Evolutionary conservation across 1,140 invertebrate species (phyloP).

Genomic region (Brachionus paranguensis): DNA sequence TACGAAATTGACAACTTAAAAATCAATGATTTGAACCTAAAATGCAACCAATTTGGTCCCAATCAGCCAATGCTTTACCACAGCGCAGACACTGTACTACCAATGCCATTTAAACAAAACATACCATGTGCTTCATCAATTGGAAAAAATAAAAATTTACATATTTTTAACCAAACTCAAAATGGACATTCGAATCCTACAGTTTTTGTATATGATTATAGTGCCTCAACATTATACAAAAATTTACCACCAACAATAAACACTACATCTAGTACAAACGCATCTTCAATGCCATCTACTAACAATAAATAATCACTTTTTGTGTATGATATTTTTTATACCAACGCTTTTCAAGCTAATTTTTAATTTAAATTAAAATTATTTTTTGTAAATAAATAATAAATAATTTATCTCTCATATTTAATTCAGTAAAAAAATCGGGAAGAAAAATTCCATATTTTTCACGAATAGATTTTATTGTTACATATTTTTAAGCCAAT

Average conservation of each 20-base stretch:
- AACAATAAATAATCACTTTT: not conserved
- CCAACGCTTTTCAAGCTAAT: not conserved
- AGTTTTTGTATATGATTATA: slow-evolving; percentile 23
- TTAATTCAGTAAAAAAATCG: too few relatives aligned
- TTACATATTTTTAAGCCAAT: too few relatives aligned
- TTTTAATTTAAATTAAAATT: not conserved
- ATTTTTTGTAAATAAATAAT: not conserved
- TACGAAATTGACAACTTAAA: not conserved
- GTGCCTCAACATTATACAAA: not conserved
- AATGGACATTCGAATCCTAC: not conserved
- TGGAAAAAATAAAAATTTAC: not conserved
- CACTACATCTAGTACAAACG: not conserved
- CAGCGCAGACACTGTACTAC: not conserved
- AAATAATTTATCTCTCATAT: too few relatives aligned
- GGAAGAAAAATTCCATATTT: too few relatives aligned
- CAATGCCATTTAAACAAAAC: not conserved
- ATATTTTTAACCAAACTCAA: not conserved
- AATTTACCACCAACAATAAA: not conserved
- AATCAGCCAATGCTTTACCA: not conserved
- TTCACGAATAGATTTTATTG: too few relatives aligned
- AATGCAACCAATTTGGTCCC: not conserved
- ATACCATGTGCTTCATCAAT: not conserved
- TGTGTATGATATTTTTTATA: not conserved
- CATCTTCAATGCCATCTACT: not conserved
- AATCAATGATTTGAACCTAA: not conserved